phyloP scores from a whole-genome alignment of 2,113 vertebrate species.

The Irena cyanogastra region DNA sequence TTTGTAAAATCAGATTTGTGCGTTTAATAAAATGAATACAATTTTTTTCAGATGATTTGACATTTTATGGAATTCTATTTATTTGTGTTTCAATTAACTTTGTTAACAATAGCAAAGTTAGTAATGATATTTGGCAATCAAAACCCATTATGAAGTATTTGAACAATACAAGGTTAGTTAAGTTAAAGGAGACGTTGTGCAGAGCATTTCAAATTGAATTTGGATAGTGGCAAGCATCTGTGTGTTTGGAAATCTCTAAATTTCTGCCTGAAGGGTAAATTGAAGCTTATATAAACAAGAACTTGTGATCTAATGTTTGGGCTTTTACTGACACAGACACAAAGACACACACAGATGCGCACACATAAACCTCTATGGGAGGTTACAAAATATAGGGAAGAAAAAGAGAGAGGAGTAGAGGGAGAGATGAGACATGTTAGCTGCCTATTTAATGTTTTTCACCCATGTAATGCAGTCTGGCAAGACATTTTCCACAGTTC shows the following conservation, averaged over 20 bases:
- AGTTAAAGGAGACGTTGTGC: slow-evolving; percentile 60
- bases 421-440: slow-evolving; percentile 42
- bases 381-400: neutral
- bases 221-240: slow-evolving; percentile 53
- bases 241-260: slow-evolving; percentile 60
- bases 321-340: slow-evolving; percentile 54
- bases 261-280: slow-evolving; percentile 57
- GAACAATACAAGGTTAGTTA: slow-evolving; percentile 58
- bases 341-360: neutral
- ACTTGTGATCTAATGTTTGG: slow-evolving; percentile 60
- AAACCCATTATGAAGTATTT: slow-evolving; percentile 49
- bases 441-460: slow-evolving; percentile 54
- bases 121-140: slow-evolving; percentile 57
- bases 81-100: slow-evolving; percentile 57
- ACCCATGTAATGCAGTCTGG: slow-evolving; percentile 55
- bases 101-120: slow-evolving; percentile 47
- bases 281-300: slow-evolving; percentile 64
- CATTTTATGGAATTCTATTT: slow-evolving; percentile 34
- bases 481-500: slow-evolving; percentile 55
- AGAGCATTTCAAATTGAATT: slow-evolving; percentile 68
- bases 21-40: slow-evolving; percentile 18
- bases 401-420: neutral
- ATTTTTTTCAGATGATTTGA: neutral
- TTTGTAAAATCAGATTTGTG: slow-evolving; percentile 8
- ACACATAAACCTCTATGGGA: slow-evolving; percentile 13